Base-by-base conservation (phyloP, 2,797 vertebrate species). In the Silurus lanzhouensis region DNA sequence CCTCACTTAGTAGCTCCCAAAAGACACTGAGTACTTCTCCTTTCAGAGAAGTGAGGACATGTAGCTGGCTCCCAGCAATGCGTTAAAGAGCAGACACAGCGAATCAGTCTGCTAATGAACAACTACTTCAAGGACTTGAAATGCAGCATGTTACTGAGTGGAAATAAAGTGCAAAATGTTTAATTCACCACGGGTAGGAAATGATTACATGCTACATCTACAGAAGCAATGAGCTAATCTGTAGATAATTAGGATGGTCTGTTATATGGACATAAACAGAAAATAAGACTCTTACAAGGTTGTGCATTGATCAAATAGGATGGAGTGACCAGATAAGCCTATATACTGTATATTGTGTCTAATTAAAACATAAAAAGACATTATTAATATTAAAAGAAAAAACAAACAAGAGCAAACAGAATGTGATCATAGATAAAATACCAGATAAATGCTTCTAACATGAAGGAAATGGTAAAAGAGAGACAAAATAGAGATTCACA, bases 101-200 rank as follows among this genome's bases (percentile, higher is more conserved):
- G 81, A 84, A 84, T 22, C 46, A 85, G 67, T 78, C 38, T 72
- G 78, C 81, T 84, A 63, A 22, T 81, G 75, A 84, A 84, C 74
- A 60, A 46, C 38, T 72, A 10, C 67, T 72, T 60, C 55, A 83
- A 81, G 61, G 76, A 14, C 57, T 44, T 78, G 27, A 78, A 60
- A 48, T 64, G 78, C 22, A 25, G n/a, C 38, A 66, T 48, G 22
- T 80, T 48, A 48, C 44, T 2, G 8, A 52, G 15, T 27, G 46
- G 46, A 81, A 81, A 66, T 81, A 52, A 81, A n/a, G n/a, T 81
- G 64, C 48, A 60, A 76, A 88, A 88, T 60, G 38, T 70, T 76
- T 67, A 83, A 80, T 86, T 86, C 68, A 83, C n/a, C 44, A 84
- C 6, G 27, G 58, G 3, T 38, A 64, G 66, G 19, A 72, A 64